These are phyloP conservation scores for Orchesellides sinensis DNA, from an alignment of 2,888 invertebrate genomes.

Conservation along the genomic window DNA sequence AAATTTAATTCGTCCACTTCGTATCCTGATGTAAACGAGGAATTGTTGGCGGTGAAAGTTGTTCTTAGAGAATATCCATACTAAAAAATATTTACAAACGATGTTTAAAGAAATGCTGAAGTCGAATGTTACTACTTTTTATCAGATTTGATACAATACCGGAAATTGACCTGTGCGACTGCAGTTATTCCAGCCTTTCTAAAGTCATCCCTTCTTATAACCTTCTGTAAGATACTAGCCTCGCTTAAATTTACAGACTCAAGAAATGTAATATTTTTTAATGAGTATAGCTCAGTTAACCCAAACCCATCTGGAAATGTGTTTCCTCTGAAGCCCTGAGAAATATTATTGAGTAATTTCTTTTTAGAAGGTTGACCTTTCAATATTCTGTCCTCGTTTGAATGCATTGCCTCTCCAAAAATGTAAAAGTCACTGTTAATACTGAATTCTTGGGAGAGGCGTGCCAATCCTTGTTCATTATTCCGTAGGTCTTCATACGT, in stretches of 20 bases:
- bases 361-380: neutral
- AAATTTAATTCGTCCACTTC: constrained; percentile 59
- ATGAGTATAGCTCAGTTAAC: constrained; percentile 51
- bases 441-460: constrained; percentile 22
- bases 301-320: constrained; percentile 22
- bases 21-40: constrained; percentile 38
- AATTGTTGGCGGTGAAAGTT: constrained; percentile 35
- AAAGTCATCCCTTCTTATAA: constrained; percentile 45
- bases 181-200: constrained; percentile 20
- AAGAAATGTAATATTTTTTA: constrained; percentile 44
- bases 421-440: constrained; percentile 46
- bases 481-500: neutral
- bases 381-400: neutral
- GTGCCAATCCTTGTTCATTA: neutral
- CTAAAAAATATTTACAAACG: constrained; percentile 8
- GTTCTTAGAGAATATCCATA: constrained; percentile 31
- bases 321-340: neutral
- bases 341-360: constrained; percentile 1
- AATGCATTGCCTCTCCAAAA: constrained; percentile 19
- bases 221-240: constrained; percentile 41
- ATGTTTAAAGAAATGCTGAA: neutral
- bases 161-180: constrained; percentile 36
- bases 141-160: too few relatives aligned
- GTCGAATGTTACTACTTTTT: too few relatives aligned
- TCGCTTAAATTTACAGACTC: constrained; percentile 16